Conservation (phyloP, 2,888 invertebrate species). For the Lochmaea crataegi region DNA sequence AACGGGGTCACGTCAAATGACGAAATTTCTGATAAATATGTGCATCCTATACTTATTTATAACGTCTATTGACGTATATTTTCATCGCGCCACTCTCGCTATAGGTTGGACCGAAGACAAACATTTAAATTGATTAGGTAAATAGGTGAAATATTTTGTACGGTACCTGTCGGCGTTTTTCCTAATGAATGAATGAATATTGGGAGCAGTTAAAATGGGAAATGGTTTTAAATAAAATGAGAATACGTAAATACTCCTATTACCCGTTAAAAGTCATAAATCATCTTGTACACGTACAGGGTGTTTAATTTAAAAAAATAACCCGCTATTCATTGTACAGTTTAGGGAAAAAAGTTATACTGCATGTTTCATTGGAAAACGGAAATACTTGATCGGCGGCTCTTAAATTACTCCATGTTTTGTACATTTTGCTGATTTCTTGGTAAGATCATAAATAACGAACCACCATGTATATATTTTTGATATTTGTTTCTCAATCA, state of each 20-base stretch:
- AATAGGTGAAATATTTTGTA: constrained; percentile 1
- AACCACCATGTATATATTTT: no score
- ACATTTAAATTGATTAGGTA: constrained; percentile 12
- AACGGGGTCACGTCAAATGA: constrained; percentile 27
- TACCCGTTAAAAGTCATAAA: no score
- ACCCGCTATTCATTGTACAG: no score
- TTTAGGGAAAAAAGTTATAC: no score
- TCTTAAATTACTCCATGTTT: no score
- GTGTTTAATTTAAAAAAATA: no score
- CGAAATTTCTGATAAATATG: constrained; percentile 34
- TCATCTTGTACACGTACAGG: no score
- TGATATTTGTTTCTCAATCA: no score
- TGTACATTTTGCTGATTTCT: no score
- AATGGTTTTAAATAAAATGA: not conserved
- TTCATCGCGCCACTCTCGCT: not conserved
- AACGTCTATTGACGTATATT: constrained; percentile 21
- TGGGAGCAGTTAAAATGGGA: not conserved
- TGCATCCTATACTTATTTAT: constrained; percentile 33
- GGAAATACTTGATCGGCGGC: no score
- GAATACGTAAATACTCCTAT: not conserved
- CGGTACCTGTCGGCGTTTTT: not conserved
- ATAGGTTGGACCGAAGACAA: constrained; percentile 11
- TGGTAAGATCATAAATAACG: no score
- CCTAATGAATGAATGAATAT: not conserved
- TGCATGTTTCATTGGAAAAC: no score